Percentiles rank a stretch among this genome's conserved stretches.
Evolutionary conservation across 2,888 invertebrate genomes (phyloP).

Genomic region (Kuschelorhynchus macadamiae): DNA sequence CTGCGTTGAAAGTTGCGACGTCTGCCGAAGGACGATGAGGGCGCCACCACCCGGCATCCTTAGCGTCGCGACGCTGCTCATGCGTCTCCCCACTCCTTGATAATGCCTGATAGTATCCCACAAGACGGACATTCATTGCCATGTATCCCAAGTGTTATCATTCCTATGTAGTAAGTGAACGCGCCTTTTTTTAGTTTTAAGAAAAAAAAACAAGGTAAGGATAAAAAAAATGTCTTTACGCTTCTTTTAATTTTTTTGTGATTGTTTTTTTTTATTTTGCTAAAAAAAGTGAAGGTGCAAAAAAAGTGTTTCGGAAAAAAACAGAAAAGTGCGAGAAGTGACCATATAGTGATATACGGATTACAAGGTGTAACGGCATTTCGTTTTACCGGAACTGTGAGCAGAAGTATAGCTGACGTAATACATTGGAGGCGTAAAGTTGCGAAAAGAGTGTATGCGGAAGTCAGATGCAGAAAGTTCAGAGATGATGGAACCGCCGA

Average conservation of each 20-base stretch:
- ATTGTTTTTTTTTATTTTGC: slow-evolving; percentile 48
- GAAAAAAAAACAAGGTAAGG: slow-evolving; percentile 67
- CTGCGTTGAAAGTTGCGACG: slow-evolving; percentile 54
- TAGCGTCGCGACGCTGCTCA: slow-evolving; percentile 69
- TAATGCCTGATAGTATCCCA: slow-evolving; percentile 69
- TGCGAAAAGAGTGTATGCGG: no score
- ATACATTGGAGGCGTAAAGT: no score
- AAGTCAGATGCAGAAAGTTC: no score
- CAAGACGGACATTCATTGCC: slow-evolving; percentile 70
- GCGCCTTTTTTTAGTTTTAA: slow-evolving; percentile 68
- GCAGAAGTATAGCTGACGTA: no score
- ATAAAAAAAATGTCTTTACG: slow-evolving; percentile 46
- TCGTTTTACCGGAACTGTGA: no score
- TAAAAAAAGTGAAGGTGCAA: slow-evolving; percentile 33
- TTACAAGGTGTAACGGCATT: no score
- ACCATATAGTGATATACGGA: not conserved
- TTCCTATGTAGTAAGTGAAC: slow-evolving; percentile 68
- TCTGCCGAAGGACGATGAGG: slow-evolving; percentile 59
- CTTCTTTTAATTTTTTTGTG: slow-evolving; percentile 51
- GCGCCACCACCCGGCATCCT: slow-evolving; percentile 69
- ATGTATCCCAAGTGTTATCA: slow-evolving; percentile 70
- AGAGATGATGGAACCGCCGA: no score
- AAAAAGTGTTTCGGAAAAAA: slow-evolving; percentile 40
- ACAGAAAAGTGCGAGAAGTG: slow-evolving; percentile 40
- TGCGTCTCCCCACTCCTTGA: slow-evolving; percentile 68